phyloP scores from a whole-genome alignment of 2,113 vertebrate species.

The Paramormyrops kingsleyae region DNA sequence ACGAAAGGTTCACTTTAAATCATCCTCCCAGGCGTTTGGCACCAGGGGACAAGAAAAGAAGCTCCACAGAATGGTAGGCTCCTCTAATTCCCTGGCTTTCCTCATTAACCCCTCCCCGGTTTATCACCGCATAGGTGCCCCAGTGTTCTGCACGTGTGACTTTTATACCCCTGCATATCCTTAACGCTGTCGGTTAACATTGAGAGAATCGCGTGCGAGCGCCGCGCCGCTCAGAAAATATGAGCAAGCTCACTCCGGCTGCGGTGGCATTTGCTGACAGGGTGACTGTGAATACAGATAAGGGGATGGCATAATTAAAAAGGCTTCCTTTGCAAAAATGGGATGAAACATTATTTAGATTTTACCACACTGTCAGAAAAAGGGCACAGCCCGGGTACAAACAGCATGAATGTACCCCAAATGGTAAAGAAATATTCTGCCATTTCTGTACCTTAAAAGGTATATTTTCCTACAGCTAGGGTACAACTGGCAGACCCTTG shows the following conservation, averaged over 20 bases:
- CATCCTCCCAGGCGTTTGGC: conserved; percentile 25
- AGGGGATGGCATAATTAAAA: not conserved
- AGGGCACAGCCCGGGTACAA: not conserved
- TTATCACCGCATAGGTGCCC: not conserved
- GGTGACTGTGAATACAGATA: not conserved
- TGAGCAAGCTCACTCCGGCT: not conserved
- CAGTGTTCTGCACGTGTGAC: not conserved
- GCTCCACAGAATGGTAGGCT: conserved; percentile 43
- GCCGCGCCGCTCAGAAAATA: not conserved
- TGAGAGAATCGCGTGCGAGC: not conserved
- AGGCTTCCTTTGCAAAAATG: not conserved
- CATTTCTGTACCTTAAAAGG: not conserved
- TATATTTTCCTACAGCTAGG: not conserved
- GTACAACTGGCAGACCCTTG: not conserved
- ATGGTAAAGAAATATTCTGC: not conserved
- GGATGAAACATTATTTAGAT: not conserved
- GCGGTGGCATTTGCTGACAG: not conserved
- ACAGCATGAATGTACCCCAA: not conserved
- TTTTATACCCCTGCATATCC: not conserved
- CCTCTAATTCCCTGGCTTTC: not conserved
- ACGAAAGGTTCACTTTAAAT: not conserved
- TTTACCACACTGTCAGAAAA: not conserved
- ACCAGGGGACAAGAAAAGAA: conserved; percentile 27
- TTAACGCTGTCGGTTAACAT: not conserved
- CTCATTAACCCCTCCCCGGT: not conserved